Evolutionary conservation across 2,888 invertebrate species (phyloP), one percentile per base, ranked within the genome.

Genomic region (Lycia hirtaria): DNA sequence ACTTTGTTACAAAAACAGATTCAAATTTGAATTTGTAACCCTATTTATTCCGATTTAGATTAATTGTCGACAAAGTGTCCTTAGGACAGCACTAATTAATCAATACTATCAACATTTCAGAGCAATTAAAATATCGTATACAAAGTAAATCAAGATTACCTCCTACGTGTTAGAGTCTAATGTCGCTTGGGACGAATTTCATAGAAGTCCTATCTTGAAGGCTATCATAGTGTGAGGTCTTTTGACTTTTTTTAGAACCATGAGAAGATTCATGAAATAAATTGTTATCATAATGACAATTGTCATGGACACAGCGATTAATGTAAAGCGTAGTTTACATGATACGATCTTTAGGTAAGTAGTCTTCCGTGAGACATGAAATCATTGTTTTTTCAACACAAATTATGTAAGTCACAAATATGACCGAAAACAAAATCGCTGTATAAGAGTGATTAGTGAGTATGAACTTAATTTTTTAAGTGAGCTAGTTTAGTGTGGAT

Each of bases 81-180:
- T 72, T 76, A 75, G 79, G 87, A 87, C 87, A 87, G 76, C 81
- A 80, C 83, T 87, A 88, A 90, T 90, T 88, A 88, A 88, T 90
- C 88, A 63, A 56, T 53, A 33, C 40, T 40, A 59, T 86, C 79
- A 71, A 73, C 77, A 80, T 80, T 80, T 80, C 75, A 78, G 81
- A 83, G 83, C 84, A 86, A 88, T 89, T 86, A 86, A 81, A 75
- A 73, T 72, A 64, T 67, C 68, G 15, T 37, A 30, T 32, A 33
- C 33, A 50, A 35, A 12, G 9, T 7, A 62, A 64, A 61, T 40
- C 24, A 4, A n/a, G 19, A 22, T 50, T 49, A 44, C 40, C 10
- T 0, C 32, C 41, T 5, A 19, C 26, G 32, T 1, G 30, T 56
- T 67, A 69, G 44, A 58, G 65, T 54, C 55, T 53, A 58, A 68